Evolutionary conservation across 2,888 invertebrate species (phyloP).

Genomic region (Nesidiocoris tenuis): DNA sequence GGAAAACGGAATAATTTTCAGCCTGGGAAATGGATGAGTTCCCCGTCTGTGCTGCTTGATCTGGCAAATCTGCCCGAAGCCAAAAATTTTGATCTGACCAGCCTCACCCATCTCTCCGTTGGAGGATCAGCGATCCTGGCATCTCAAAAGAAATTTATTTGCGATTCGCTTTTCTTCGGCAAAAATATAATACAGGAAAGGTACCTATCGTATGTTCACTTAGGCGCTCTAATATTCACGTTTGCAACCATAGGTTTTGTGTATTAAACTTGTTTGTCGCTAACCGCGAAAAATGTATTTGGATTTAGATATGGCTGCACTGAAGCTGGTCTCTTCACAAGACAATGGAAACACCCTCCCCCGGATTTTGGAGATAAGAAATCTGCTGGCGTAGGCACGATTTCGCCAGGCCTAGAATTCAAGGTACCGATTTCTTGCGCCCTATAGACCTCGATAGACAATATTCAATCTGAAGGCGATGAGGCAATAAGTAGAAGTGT

Average conservation of each 20-base stretch:
- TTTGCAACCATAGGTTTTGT: too few relatives aligned
- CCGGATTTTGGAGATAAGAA: constrained; percentile 14
- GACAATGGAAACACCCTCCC: constrained; percentile 7
- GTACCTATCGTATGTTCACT: too few relatives aligned
- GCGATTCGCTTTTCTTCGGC: constrained; percentile 10
- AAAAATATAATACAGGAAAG: constrained; percentile 22
- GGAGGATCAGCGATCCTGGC: constrained; percentile 52
- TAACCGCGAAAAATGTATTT: too few relatives aligned
- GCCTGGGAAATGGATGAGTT: constrained; percentile 8
- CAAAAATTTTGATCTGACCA: constrained; percentile 56
- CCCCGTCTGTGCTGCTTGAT: constrained; percentile 71
- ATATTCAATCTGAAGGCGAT: too few relatives aligned
- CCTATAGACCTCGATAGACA: too few relatives aligned
- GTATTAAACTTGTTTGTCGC: too few relatives aligned
- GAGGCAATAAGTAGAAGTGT: too few relatives aligned
- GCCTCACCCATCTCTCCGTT: constrained; percentile 54
- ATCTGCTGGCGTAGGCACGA: constrained; percentile 7
- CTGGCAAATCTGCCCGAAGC: constrained; percentile 61
- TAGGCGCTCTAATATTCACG: too few relatives aligned
- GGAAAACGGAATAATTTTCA: too few relatives aligned
- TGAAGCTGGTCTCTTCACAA: constrained; percentile 14
- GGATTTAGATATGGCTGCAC: constrained; percentile 8
- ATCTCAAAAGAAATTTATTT: constrained; percentile 9
- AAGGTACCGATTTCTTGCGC: background rate
- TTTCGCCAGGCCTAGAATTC: constrained; percentile 5